phyloP scores from a whole-genome alignment of 2,888 invertebrate species.

The Rhagonycha lutea region DNA sequence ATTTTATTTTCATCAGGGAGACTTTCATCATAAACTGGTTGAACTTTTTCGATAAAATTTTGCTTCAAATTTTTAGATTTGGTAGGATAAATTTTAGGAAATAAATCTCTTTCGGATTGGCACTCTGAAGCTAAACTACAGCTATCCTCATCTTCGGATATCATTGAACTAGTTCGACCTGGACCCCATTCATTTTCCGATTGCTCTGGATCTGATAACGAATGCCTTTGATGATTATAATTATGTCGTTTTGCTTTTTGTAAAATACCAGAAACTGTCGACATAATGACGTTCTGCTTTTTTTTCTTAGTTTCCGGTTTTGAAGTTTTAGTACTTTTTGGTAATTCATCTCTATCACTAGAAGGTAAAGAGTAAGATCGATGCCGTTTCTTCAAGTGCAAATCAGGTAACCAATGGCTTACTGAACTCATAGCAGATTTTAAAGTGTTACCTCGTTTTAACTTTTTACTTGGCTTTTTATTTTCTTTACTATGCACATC shows the following conservation, averaged over 20 bases:
- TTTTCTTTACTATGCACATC: slow-evolving; percentile 61
- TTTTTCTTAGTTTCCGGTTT: slow-evolving; percentile 61
- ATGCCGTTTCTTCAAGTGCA: slow-evolving; percentile 76
- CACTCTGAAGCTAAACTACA: slow-evolving; percentile 69
- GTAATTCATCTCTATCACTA: slow-evolving; percentile 63
- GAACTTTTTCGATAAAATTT: slow-evolving; percentile 26
- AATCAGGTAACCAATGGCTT: slow-evolving; percentile 80
- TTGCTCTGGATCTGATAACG: slow-evolving; percentile 76
- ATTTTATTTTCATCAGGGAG: slow-evolving; percentile 26
- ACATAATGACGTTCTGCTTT: slow-evolving; percentile 80
- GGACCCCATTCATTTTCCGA: slow-evolving; percentile 72
- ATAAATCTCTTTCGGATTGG: slow-evolving; percentile 57
- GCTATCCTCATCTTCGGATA: slow-evolving; percentile 70
- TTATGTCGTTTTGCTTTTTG: slow-evolving; percentile 80
- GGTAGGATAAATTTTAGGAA: slow-evolving; percentile 22
- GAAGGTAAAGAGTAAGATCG: slow-evolving; percentile 83
- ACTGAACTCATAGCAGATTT: slow-evolving; percentile 82
- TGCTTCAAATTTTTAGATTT: slow-evolving; percentile 18
- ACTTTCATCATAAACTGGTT: background rate
- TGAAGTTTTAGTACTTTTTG: slow-evolving; percentile 57
- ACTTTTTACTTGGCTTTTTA: slow-evolving; percentile 67
- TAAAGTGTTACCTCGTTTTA: slow-evolving; percentile 70
- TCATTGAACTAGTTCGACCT: slow-evolving; percentile 71
- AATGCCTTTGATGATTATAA: slow-evolving; percentile 64
- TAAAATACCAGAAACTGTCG: slow-evolving; percentile 82